These are phyloP conservation scores for Epinephelus fuscoguttatus DNA, from an alignment of 2,113 vertebrate species.

Conservation along the genomic window DNA sequence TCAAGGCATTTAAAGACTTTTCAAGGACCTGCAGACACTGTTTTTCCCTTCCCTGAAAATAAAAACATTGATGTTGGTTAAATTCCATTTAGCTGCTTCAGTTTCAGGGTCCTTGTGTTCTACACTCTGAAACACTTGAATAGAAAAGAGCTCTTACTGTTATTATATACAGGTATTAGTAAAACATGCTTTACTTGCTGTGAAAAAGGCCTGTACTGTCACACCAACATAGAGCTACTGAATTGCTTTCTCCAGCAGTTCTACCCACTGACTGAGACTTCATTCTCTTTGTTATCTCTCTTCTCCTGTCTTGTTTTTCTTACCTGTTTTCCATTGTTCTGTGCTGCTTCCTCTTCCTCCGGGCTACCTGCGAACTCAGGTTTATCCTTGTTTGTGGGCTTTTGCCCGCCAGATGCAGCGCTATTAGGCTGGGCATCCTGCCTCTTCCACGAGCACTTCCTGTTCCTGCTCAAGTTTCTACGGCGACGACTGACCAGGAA, in stretches of 20 bases:
- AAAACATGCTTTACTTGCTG: background rate
- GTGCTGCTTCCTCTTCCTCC: slow-evolving; percentile 56
- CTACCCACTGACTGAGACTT: slow-evolving; percentile 8
- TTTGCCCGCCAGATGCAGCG: slow-evolving; percentile 44
- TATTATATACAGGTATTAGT: background rate
- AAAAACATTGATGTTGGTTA: background rate
- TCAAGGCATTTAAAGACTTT: no score
- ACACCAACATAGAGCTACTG: background rate
- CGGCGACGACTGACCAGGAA: slow-evolving; percentile 77
- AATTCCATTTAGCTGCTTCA: background rate
- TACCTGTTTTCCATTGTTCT: slow-evolving; percentile 78
- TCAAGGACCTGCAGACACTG: no score
- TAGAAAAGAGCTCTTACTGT: background rate
- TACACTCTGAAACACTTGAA: background rate
- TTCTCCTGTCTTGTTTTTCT: slow-evolving; percentile 32
- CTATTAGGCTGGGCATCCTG: slow-evolving; percentile 60
- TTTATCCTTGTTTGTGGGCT: slow-evolving; percentile 50
- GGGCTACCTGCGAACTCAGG: slow-evolving; percentile 41
- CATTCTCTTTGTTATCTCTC: background rate
- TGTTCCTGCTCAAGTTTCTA: slow-evolving; percentile 73
- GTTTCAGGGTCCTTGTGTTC: background rate
- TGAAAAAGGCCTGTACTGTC: background rate
- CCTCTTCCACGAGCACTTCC: slow-evolving; percentile 68
- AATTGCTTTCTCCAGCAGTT: background rate
- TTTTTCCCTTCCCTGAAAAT: background rate